phyloP scores from a whole-genome alignment of 2,888 invertebrate species.

The Elegia similella region DNA sequence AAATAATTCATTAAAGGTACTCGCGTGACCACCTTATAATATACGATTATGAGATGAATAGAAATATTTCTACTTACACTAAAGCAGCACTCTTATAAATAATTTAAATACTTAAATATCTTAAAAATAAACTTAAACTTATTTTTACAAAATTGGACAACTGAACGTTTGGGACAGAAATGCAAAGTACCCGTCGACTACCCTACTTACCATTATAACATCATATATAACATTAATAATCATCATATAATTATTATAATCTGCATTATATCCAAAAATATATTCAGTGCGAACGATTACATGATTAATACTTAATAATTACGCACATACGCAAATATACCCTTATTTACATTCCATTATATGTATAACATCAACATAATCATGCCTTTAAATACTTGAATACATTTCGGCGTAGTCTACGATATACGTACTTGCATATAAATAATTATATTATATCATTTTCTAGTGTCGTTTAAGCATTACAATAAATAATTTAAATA shows the following conservation, averaged over 20 bases:
- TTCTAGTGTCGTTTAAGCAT: constrained; percentile 44
- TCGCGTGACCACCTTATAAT: constrained; percentile 71
- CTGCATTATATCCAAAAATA: constrained; percentile 32
- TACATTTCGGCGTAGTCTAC: constrained; percentile 19
- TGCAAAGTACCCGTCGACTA: constrained; percentile 81
- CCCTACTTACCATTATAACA: constrained; percentile 48
- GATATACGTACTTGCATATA: constrained; percentile 18
- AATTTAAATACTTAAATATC: constrained; percentile 34
- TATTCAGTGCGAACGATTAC: constrained; percentile 55
- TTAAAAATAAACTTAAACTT: constrained; percentile 41
- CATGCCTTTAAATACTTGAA: constrained; percentile 31
- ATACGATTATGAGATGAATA: constrained; percentile 44
- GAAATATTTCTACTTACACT: constrained; percentile 45
- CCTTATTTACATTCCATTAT: constrained; percentile 40
- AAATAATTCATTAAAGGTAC: constrained; percentile 69
- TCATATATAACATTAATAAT: constrained; percentile 28
- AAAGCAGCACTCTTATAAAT: constrained; percentile 58
- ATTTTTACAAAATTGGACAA: constrained; percentile 78
- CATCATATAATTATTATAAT: constrained; percentile 35
- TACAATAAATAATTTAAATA: constrained; percentile 29
- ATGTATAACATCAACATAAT: constrained; percentile 28
- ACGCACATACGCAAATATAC: constrained; percentile 36
- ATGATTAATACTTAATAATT: constrained; percentile 37
- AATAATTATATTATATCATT: constrained; percentile 20
- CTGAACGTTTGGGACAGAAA: constrained; percentile 59